Evolutionary conservation across 2,888 invertebrate species (phyloP).

Genomic region (Drosophila glabriapex): DNA sequence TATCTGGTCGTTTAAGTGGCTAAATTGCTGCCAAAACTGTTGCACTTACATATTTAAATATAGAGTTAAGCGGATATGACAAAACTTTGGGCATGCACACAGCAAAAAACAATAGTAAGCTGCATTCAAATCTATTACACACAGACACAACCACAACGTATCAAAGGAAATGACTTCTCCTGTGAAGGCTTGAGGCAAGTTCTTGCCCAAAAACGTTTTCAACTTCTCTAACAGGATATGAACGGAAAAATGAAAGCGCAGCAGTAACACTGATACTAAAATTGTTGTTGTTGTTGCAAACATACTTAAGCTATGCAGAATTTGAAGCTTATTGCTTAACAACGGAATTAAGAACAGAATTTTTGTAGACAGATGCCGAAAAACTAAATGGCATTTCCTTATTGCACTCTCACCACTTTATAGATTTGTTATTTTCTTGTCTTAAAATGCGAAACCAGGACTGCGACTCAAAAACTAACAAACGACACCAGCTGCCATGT

Average conservation of each 20-base stretch:
- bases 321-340: conserved; percentile 34
- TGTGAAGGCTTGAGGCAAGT: conserved; percentile 18
- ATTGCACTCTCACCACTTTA: not conserved
- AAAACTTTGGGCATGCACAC: conserved; percentile 34
- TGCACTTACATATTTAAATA: conserved; percentile 21
- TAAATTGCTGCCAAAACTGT: conserved; percentile 33
- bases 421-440: not conserved
- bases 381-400: no score
- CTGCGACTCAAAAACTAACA: conserved; percentile 13
- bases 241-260: conserved; percentile 26
- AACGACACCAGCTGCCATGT: conserved; percentile 25
- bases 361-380: conserved; percentile 8
- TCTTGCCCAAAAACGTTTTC: conserved; percentile 32
- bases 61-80: conserved; percentile 29
- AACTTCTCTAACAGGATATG: conserved; percentile 43
- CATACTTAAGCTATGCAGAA: conserved; percentile 31
- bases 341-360: conserved; percentile 35
- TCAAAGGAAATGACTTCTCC: conserved; percentile 47
- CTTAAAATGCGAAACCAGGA: not conserved
- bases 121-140: conserved; percentile 26
- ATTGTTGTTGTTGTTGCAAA: conserved; percentile 20
- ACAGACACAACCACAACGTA: conserved; percentile 10
- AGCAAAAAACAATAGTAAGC: conserved; percentile 18
- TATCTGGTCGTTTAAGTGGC: conserved; percentile 41
- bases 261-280: conserved; percentile 7